Evolutionary conservation across 2,888 invertebrate species (phyloP), one percentile per base, ranked within the genome.

Genomic region (Herminia tarsipennalis): DNA sequence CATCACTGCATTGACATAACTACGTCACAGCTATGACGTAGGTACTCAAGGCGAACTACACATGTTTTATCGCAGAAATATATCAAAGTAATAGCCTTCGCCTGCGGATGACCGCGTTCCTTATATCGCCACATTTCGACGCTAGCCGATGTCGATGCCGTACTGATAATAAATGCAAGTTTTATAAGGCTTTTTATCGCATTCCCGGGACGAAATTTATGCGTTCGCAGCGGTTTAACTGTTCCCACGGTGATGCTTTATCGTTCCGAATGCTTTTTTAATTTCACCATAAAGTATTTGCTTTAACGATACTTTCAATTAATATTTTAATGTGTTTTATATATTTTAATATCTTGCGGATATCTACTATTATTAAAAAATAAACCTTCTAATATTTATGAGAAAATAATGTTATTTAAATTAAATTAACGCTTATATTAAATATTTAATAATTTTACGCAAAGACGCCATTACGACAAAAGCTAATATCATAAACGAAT

Each of bases 171-270:
- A 81, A 81, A 82, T 78, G 81, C 82, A 82, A 80, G 71, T 81
- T 81, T 82, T 81, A 79, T 81, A 81, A 78, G 75, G 64, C 72
- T 73, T 78, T 82, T 83, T 81, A 82, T 81, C 75, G 80, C 66
- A 57, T 45, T 54, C 47, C 69, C 61, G 70, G 70, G 47, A 55
- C 67, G 49, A 61, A 75, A 83, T 83, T 83, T 81, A 83, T 79
- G 67, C 61, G 66, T 70, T 73, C 67, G 73, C 71, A 70, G 69
- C 71, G 73, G 69, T 70, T 76, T 72, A 71, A 78, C 72, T 58
- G 76, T 81, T 83, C 83, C 79, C 84, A 80, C 81, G 81, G 69
- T 56, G 77, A 75, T 71, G 74, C 63, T 80, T 74, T 73, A 78
- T 76, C 69, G 72, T 62, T 49, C 42, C 61, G 52, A 70, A 77